Evolutionary conservation across 2,113 vertebrate species (phyloP).

Genomic region (Festucalex cinctus): DNA sequence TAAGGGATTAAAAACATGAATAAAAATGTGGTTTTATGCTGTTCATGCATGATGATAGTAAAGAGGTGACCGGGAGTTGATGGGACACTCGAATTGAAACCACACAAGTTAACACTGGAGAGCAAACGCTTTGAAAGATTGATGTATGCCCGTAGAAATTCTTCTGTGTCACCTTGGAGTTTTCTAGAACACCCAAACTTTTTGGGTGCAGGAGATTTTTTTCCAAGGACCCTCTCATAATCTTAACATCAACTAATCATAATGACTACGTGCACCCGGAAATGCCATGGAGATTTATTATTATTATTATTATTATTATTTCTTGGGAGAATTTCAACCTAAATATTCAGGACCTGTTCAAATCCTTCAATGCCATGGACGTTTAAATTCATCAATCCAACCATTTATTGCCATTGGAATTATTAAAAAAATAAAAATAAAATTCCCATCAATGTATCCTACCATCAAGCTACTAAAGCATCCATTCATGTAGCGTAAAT

Average conservation of each 20-base stretch:
- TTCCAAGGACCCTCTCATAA: neutral
- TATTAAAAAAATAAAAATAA: too few relatives aligned
- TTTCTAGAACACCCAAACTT: neutral
- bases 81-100: constrained; percentile 52
- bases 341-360: too few relatives aligned
- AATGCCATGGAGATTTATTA: too few relatives aligned
- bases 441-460: too few relatives aligned
- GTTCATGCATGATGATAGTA: constrained; percentile 14
- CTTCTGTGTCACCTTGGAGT: constrained; percentile 25
- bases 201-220: neutral
- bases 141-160: constrained; percentile 33
- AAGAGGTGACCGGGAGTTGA: constrained; percentile 41
- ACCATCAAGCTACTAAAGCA: too few relatives aligned
- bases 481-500: too few relatives aligned
- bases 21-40: constrained; percentile 15
- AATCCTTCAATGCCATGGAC: too few relatives aligned
- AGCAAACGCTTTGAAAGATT: constrained; percentile 53
- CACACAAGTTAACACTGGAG: constrained; percentile 40
- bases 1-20: constrained; percentile 27
- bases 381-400: too few relatives aligned
- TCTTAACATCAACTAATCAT: neutral
- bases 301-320: too few relatives aligned
- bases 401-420: too few relatives aligned
- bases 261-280: too few relatives aligned
- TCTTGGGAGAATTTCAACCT: too few relatives aligned